These are phyloP conservation scores for Oryzias celebensis DNA, from an alignment of 2,113 vertebrate species.

Conservation along the genomic window DNA sequence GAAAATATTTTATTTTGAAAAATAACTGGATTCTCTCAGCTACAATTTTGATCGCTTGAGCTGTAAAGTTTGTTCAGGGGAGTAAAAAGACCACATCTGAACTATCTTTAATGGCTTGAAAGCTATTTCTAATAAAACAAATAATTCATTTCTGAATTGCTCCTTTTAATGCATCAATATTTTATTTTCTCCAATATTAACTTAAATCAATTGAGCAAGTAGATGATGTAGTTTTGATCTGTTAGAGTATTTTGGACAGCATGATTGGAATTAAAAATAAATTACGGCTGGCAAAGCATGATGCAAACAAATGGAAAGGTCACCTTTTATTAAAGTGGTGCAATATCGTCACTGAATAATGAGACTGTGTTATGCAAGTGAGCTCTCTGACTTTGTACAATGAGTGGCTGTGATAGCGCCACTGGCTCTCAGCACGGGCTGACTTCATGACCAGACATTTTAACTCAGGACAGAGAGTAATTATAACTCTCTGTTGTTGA, in stretches of 20 bases:
- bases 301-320: constrained; percentile 57
- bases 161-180: too few relatives aligned
- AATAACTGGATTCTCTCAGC: too few relatives aligned
- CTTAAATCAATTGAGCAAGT: background rate
- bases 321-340: constrained; percentile 40
- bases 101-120: too few relatives aligned
- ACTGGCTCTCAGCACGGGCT: constrained; percentile 8
- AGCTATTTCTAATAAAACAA: too few relatives aligned
- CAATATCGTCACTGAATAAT: constrained; percentile 44
- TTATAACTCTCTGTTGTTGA: constrained; percentile 27
- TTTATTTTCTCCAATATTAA: too few relatives aligned
- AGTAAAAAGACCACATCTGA: too few relatives aligned
- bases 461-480: constrained; percentile 40
- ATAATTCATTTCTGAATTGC: too few relatives aligned
- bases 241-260: constrained; percentile 7
- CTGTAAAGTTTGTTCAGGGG: too few relatives aligned
- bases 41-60: too few relatives aligned
- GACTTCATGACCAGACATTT: constrained; percentile 45
- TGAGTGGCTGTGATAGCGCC: constrained; percentile 13
- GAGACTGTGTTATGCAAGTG: constrained; percentile 41
- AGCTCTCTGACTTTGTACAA: constrained; percentile 29
- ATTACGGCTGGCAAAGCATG: constrained; percentile 7
- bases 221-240: constrained; percentile 5
- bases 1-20: too few relatives aligned
- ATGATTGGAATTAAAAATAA: constrained; percentile 19